Conservation (phyloP, 2,797 vertebrate species). For the Dallia pectoralis region DNA sequence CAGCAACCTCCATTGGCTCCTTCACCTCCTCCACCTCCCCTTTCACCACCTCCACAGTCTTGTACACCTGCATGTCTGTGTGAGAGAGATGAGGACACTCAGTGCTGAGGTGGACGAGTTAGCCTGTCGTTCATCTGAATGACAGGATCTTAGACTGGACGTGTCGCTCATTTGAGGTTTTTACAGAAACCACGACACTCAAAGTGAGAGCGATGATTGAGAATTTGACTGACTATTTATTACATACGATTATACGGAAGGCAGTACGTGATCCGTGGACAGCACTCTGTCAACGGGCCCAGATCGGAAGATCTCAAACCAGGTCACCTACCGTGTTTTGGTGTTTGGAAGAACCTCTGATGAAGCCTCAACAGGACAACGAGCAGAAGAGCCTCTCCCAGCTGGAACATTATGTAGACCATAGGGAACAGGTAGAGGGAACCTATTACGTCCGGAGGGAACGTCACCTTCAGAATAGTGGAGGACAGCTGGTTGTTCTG, state of each 20-base stretch:
- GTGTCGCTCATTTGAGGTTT: neutral
- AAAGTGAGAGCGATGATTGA: neutral
- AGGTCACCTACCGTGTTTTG: conserved; percentile 46
- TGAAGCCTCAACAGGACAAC: conserved; percentile 64
- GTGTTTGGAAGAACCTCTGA: conserved; percentile 48
- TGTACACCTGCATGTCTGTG: conserved; percentile 36
- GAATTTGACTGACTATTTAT: neutral
- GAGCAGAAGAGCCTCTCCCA: conserved; percentile 67
- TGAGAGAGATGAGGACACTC: neutral
- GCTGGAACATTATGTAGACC: conserved; percentile 71
- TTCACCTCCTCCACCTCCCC: conserved; percentile 6
- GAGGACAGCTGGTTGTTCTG: conserved; percentile 78
- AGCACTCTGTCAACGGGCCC: neutral
- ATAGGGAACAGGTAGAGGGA: conserved; percentile 78
- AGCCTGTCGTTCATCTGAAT: neutral
- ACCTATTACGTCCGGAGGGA: conserved; percentile 64
- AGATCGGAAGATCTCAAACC: neutral
- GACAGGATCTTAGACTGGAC: neutral
- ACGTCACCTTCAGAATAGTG: conserved; percentile 75
- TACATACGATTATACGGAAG: neutral
- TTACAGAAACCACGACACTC: neutral
- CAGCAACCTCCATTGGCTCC: neutral
- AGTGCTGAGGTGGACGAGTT: neutral
- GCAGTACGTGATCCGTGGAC: no score
- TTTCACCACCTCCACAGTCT: conserved; percentile 7